Evolutionary conservation across 2,113 vertebrate genomes (phyloP).

Genomic region (Seriola rivoliana): DNA sequence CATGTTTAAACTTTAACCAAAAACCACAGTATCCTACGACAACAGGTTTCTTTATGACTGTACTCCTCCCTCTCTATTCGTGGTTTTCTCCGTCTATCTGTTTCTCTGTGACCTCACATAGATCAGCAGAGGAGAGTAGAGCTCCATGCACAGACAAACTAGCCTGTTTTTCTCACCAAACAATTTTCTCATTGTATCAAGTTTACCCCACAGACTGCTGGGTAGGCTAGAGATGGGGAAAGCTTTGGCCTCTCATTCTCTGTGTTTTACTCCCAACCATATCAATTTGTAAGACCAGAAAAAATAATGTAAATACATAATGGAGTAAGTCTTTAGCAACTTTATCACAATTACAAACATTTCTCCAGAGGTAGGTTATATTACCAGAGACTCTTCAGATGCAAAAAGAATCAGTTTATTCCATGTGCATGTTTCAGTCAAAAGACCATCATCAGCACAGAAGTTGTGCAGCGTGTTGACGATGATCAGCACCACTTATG

Average conservation of each 20-base stretch:
- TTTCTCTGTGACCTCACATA: slow-evolving; percentile 64
- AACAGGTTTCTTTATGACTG: background rate
- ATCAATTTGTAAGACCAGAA: slow-evolving; percentile 24
- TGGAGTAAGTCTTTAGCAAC: background rate
- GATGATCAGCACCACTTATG: background rate
- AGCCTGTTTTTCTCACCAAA: slow-evolving; percentile 71
- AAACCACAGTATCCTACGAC: slow-evolving; percentile 24
- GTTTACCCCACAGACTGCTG: slow-evolving; percentile 56
- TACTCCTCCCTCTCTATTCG: background rate
- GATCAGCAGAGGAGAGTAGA: slow-evolving; percentile 50
- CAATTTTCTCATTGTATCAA: slow-evolving; percentile 79
- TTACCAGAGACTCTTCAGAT: background rate
- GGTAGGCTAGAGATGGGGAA: slow-evolving; percentile 40
- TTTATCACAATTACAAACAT: background rate
- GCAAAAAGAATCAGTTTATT: background rate
- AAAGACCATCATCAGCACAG: background rate
- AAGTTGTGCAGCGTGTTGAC: background rate
- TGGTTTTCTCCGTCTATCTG: slow-evolving; percentile 17
- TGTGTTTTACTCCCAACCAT: background rate
- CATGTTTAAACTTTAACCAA: background rate
- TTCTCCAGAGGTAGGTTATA: background rate
- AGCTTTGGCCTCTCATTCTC: slow-evolving; percentile 20
- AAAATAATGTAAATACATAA: background rate
- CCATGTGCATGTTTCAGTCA: background rate
- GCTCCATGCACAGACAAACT: slow-evolving; percentile 61